phyloP scores from a whole-genome alignment of 2,888 invertebrate genomes.

The Bellardia bayeri region DNA sequence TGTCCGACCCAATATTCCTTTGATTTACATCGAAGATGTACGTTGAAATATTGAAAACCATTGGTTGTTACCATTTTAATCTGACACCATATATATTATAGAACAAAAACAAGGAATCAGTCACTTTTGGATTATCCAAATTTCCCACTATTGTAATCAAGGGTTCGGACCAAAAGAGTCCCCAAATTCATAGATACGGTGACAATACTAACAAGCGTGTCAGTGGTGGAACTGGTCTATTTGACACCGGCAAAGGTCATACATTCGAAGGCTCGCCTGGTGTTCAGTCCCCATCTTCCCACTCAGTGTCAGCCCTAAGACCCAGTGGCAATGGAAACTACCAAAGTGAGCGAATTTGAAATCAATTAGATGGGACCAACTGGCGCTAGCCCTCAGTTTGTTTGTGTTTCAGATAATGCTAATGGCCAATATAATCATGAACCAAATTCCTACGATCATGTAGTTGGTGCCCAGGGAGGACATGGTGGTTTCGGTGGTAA shows the following conservation, averaged over 20 bases:
- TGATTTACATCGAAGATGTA: constrained; percentile 79
- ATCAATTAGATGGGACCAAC: constrained; percentile 37
- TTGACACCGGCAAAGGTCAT: constrained; percentile 77
- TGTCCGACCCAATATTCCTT: constrained; percentile 80
- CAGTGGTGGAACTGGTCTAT: constrained; percentile 75
- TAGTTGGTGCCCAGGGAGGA: constrained; percentile 75
- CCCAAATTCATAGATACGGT: constrained; percentile 75
- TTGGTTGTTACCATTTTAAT: constrained; percentile 23
- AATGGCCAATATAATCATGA: constrained; percentile 74
- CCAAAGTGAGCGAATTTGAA: constrained; percentile 65
- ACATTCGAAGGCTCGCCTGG: constrained; percentile 77
- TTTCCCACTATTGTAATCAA: constrained; percentile 67
- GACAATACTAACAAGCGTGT: constrained; percentile 60
- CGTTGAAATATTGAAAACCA: constrained; percentile 50
- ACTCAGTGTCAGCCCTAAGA: constrained; percentile 78
- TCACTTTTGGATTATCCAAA: constrained; percentile 71
- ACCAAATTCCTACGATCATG: constrained; percentile 64
- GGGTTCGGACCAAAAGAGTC: constrained; percentile 78
- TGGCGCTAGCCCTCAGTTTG: constrained; percentile 60
- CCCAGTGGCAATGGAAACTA: constrained; percentile 77
- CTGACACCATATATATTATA: constrained; percentile 58
- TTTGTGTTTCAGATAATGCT: constrained; percentile 80
- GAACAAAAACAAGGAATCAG: constrained; percentile 63
- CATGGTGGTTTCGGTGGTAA: constrained; percentile 68
- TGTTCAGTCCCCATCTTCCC: constrained; percentile 79